A percentile compares a stretch with the other conserved stretches of the same genome.
phyloP scores from a whole-genome alignment of 2,113 vertebrate genomes.

The Poicephalus meyeri region DNA sequence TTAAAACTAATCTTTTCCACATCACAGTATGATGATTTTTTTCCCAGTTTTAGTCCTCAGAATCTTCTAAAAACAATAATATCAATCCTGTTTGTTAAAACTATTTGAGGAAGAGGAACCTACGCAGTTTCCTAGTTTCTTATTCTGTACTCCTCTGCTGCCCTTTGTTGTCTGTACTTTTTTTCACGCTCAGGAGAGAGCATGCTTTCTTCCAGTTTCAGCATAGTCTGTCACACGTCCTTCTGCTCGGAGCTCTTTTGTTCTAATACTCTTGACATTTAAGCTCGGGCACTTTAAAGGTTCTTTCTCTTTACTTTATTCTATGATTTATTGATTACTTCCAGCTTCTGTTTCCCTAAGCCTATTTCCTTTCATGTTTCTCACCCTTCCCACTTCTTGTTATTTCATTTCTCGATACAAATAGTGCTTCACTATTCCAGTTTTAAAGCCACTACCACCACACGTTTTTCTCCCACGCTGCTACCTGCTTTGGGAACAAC shows the following conservation, averaged over 20 bases:
- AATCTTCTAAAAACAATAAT: neutral
- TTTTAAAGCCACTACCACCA: neutral
- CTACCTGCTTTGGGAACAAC: neutral
- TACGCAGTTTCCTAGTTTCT: neutral
- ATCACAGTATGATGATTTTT: neutral
- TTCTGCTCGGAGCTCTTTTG: conserved; percentile 52
- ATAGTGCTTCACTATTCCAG: conserved; percentile 2
- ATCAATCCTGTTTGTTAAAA: neutral
- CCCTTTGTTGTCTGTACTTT: neutral
- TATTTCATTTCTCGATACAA: conserved; percentile 51
- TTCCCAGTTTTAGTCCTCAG: neutral
- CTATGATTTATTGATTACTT: conserved; percentile 71
- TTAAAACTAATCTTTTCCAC: neutral
- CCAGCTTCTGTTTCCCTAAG: conserved; percentile 60
- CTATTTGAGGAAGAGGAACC: neutral
- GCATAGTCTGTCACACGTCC: neutral
- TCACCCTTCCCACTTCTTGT: conserved; percentile 35
- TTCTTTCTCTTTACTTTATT: conserved; percentile 70
- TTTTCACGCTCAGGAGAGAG: neutral
- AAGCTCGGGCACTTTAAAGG: conserved; percentile 60
- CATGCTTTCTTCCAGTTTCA: conserved; percentile 22
- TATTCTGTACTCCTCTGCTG: neutral
- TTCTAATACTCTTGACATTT: conserved; percentile 75
- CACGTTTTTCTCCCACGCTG: conserved; percentile 42
- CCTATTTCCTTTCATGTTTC: conserved; percentile 50